phyloP scores from a whole-genome alignment of 2,797 vertebrate species.

The Octomys mimax region DNA sequence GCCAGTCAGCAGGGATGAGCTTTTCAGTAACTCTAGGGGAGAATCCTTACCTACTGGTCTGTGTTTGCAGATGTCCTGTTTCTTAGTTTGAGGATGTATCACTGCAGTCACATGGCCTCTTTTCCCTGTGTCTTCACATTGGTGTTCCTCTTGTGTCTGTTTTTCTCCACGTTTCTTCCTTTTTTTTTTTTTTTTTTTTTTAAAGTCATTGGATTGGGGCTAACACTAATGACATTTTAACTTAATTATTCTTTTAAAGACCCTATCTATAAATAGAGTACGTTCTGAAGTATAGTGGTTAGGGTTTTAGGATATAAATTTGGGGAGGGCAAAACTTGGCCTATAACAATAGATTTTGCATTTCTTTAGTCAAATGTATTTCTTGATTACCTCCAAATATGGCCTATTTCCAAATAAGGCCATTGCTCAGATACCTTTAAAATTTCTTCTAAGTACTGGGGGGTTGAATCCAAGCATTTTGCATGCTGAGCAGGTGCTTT shows the following conservation, averaged over 20 bases:
- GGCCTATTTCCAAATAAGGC: slow-evolving; percentile 45
- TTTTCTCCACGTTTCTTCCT: background rate
- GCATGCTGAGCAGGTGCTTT: background rate
- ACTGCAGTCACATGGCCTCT: background rate
- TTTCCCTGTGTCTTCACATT: background rate
- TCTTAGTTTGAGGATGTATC: background rate
- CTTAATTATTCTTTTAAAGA: slow-evolving; percentile 57
- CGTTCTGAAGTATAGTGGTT: slow-evolving; percentile 18
- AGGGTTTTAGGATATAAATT: slow-evolving; percentile 11
- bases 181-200: no score
- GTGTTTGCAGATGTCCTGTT: slow-evolving; percentile 26
- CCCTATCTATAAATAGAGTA: background rate
- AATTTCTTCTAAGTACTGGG: background rate
- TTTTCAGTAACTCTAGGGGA: background rate
- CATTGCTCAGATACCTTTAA: background rate
- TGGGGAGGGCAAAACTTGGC: background rate
- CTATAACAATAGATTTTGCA: background rate
- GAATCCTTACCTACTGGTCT: background rate
- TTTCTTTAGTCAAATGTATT: background rate
- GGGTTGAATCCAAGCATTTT: background rate
- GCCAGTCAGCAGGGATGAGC: background rate
- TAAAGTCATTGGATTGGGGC: background rate
- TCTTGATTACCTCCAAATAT: slow-evolving; percentile 40
- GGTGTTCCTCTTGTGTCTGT: background rate
- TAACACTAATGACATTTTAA: slow-evolving; percentile 40